A percentile compares a stretch with the other conserved stretches of the same genome.
Evolutionary conservation across 2,888 invertebrate species (phyloP).

Genomic region (Monoplex corrugatus): DNA sequence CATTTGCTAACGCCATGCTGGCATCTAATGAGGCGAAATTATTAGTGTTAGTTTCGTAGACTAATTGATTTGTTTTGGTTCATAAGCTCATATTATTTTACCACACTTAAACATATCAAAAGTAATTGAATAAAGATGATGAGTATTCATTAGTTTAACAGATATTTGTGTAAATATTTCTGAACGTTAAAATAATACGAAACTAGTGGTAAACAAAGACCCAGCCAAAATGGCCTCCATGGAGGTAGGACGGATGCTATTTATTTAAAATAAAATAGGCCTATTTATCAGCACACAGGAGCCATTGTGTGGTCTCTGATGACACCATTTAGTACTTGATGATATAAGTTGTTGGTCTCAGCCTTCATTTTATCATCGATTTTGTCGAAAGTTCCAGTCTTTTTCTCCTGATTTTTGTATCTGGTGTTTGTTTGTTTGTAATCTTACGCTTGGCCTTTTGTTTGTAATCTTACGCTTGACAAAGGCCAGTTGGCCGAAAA

Average conservation of each 20-base stretch:
- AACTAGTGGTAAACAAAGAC: constrained; percentile 70
- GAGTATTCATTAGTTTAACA: background rate
- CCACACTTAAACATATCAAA: background rate
- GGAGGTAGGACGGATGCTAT: constrained; percentile 69
- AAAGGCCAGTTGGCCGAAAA: no score
- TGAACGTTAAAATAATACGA: constrained; percentile 57
- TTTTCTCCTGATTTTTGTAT: no score
- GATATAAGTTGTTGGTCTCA: no score
- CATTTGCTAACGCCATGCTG: constrained; percentile 76
- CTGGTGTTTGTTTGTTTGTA: no score
- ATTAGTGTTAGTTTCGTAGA: constrained; percentile 17
- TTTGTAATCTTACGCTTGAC: no score
- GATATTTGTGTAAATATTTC: background rate
- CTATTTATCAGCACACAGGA: no score
- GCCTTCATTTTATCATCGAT: no score
- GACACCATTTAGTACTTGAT: no score
- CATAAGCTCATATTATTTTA: background rate
- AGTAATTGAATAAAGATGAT: background rate
- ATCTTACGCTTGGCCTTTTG: no score
- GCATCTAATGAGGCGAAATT: constrained; percentile 46
- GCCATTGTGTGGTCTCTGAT: no score
- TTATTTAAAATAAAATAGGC: no score
- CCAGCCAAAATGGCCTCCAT: constrained; percentile 77
- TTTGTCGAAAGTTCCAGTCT: no score
- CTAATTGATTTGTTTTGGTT: background rate